Evolutionary conservation across 1,140 invertebrate species (phyloP), one percentile per base, ranked within the genome.

Genomic region (Euglossa dilemma): DNA sequence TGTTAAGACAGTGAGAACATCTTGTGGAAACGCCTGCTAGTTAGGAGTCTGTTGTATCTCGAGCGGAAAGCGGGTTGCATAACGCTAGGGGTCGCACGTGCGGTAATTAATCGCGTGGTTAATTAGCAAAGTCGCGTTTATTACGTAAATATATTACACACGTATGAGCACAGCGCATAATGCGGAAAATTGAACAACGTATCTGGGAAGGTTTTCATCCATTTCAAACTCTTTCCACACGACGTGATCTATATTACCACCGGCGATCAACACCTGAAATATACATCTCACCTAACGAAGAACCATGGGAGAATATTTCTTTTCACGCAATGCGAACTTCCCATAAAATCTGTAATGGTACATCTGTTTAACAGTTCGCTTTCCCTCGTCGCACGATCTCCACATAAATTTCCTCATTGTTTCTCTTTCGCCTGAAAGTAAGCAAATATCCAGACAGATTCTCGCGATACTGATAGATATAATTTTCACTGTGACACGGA

Each of bases 361-460:
- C 64, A 6, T 57, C 59, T 69, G 56, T 57, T 57, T 57, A 57
- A 47, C 43, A n/a, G 25, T 78, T 47, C 11, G 23, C 76, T 70
- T 79, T 56, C 63, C 56, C 76, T n/a, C 18, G n/a, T 67, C 20
- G 28, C 59, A 76, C 36, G 56, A 57, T 57, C n/a, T 69, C 18
- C 8, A 25, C n/a, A 2, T 23, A n/a, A 14, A 43, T 28, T 16
- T 23, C 14, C 28, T 7, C 25, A 0, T 45, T 9, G n/a, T 14
- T 14, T 18, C 16, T 4, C 5, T 2, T 61, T 61, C 12, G 12
- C 12, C 9, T 11, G 12, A 50, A 50, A 12, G 12, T 9, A 50
- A 6, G 12, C 47, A 50, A 12, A 50, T 11, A 50, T 36, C 36
- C 4, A 36, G 36, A 36, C 36, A 36, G 1, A 36, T 36, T 1